Conservation (phyloP, 2,888 invertebrate genomes). For the Hofmannophila pseudospretella region DNA sequence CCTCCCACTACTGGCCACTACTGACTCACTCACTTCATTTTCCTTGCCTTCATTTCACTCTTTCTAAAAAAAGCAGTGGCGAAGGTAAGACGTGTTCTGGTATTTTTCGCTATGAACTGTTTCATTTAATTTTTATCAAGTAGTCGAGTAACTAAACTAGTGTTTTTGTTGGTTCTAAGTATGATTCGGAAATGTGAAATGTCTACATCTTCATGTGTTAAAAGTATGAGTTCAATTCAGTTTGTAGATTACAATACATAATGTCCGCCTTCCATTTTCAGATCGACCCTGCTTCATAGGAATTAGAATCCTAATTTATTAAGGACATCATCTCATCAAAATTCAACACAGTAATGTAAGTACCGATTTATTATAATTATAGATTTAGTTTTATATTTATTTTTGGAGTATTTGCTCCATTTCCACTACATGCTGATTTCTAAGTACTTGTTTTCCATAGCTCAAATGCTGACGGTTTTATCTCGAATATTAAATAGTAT, state of each 20-base stretch:
- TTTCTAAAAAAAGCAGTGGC: conserved; percentile 61
- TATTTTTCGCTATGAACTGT: conserved; percentile 3
- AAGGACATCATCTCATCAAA: conserved; percentile 38
- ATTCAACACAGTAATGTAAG: conserved; percentile 49
- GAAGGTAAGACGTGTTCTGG: conserved; percentile 55
- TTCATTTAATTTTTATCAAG: background rate
- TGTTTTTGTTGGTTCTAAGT: too few species aligned
- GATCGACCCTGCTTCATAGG: conserved; percentile 63
- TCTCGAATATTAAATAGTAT: too few species aligned
- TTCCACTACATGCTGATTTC: too few species aligned
- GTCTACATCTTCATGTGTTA: too few species aligned
- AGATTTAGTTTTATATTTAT: background rate
- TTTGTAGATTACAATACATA: conserved; percentile 1
- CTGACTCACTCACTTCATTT: conserved; percentile 11
- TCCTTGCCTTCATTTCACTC: conserved; percentile 24
- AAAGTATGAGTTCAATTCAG: background rate
- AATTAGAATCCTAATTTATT: conserved; percentile 34
- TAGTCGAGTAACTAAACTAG: too few species aligned
- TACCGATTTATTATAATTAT: conserved; percentile 18
- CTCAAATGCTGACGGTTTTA: too few species aligned
- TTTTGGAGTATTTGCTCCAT: conserved; percentile 1
- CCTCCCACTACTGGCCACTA: too few species aligned
- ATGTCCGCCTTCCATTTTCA: conserved; percentile 38
- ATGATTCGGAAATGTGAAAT: too few species aligned
- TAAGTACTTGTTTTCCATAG: too few species aligned